Base-by-base conservation (phyloP, 2,888 invertebrate species). In the Onchidella celtica region DNA sequence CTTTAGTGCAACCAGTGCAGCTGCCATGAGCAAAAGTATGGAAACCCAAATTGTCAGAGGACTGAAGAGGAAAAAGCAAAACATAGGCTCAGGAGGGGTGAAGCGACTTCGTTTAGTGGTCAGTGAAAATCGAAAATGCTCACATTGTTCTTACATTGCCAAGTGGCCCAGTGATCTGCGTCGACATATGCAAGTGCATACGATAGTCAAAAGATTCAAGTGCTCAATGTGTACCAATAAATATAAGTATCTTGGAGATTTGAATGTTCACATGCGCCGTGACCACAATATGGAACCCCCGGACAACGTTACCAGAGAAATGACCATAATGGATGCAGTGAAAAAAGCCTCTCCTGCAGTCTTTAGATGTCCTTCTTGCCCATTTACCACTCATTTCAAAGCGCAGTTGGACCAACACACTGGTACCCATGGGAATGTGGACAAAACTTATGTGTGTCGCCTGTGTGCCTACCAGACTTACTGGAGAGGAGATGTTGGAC, bases 171-270 rank as follows among this genome's bases (percentile, higher is more conserved):
- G 92, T 82, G 93, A 94, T 82, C 85, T 93, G 14, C 88, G 90
- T 40, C 87, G 92, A 14, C 93, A 94, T 84, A 84, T 90, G 81
- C 85, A 89, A 59, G 93, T 93, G 0, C 94, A 94, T 83, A 89
- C 90, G 9, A 78, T 91, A 3, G 91, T 91, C 73, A 92, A 91
- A 81, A 84, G 91, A 3, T 92, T 91, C 83, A 89, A 90, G 66
- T 94, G 94, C 85, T 87, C 90, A 29, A 84, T 95, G 91, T 97
- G 96, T 89, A 96, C 96, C 6, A 96, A 96, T 0, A 95, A 95
- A 87, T 97, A 96, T 91, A 95, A 96, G 85, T 96, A 96, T 92
- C 94, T 94, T 80, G 95, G 96, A 14, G 95, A 96, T 6, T 93
- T 96, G 11, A 95, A 95, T 82, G 96, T 96, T 89, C 96, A 96